Evolutionary conservation across 2,797 vertebrate genomes (phyloP).

Genomic region (Urophycis tenuis): DNA sequence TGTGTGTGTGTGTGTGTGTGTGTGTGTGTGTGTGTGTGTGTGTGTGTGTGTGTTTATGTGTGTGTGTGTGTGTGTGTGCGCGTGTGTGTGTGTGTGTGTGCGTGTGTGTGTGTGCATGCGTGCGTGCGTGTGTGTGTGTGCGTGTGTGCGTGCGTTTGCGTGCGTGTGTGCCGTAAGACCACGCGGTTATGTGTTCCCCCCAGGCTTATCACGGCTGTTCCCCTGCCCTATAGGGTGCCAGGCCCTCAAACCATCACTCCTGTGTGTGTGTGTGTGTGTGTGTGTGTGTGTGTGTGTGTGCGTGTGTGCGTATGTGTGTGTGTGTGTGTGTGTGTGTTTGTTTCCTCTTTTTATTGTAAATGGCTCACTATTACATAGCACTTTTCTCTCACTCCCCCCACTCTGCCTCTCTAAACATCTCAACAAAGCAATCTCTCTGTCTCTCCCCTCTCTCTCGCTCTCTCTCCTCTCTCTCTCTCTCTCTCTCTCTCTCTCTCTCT

Average conservation of each 20-base stretch:
- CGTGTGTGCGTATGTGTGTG: background rate
- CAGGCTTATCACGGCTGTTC: background rate
- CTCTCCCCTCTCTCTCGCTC: constrained; percentile 4
- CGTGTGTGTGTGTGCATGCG: background rate
- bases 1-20: too few species aligned
- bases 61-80: background rate
- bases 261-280: background rate
- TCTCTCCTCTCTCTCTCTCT: constrained; percentile 1
- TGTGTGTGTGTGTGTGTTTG: background rate
- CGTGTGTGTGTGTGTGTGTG: background rate
- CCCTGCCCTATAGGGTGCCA: background rate
- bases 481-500: constrained; percentile 2
- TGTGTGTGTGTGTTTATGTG: constrained; percentile 1
- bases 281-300: background rate
- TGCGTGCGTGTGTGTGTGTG: background rate
- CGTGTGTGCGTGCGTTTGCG: background rate
- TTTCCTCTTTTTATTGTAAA: background rate
- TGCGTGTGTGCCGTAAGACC: background rate
- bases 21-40: background rate
- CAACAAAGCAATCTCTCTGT: background rate
- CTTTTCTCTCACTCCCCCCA: background rate
- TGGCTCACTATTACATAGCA: background rate
- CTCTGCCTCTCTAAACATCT: background rate
- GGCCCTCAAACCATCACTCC: background rate
- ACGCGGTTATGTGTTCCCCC: background rate